Conservation (phyloP, 2,113 vertebrate species). For the Crotophaga sulcirostris region DNA sequence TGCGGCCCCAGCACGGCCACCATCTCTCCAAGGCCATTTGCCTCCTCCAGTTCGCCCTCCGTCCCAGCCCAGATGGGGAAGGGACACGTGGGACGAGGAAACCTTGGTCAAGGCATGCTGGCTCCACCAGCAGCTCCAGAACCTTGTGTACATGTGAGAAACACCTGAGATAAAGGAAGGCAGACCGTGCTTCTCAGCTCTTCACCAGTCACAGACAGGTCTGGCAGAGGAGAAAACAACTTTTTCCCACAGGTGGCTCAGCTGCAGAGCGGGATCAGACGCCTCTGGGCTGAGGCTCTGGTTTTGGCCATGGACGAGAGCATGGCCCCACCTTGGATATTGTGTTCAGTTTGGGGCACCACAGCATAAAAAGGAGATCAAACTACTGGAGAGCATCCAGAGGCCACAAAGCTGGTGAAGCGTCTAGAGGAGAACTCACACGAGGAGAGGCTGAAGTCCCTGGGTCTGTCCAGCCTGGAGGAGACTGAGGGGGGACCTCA, state of each 20-base stretch:
- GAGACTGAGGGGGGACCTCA: too few species aligned
- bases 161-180: rapidly evolving
- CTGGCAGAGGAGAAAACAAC: rapidly evolving
- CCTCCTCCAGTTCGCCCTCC: neutral
- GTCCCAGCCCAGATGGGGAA: neutral
- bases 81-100: rapidly evolving
- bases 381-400: too few species aligned
- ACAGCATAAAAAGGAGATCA: too few species aligned
- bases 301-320: neutral
- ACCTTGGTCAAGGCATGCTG: neutral
- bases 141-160: rapidly evolving
- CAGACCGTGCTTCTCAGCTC: neutral
- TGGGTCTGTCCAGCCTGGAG: too few species aligned
- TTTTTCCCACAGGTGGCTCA: neutral
- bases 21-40: neutral
- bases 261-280: neutral
- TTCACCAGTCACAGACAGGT: rapidly evolving
- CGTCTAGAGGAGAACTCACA: too few species aligned
- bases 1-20: too few species aligned
- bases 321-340: too few species aligned
- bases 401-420: too few species aligned
- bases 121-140: neutral
- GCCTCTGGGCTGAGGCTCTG: neutral
- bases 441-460: too few species aligned
- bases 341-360: too few species aligned